phyloP scores from a whole-genome alignment of 2,797 vertebrate species.

The Sebastiscus albofasciatus region DNA sequence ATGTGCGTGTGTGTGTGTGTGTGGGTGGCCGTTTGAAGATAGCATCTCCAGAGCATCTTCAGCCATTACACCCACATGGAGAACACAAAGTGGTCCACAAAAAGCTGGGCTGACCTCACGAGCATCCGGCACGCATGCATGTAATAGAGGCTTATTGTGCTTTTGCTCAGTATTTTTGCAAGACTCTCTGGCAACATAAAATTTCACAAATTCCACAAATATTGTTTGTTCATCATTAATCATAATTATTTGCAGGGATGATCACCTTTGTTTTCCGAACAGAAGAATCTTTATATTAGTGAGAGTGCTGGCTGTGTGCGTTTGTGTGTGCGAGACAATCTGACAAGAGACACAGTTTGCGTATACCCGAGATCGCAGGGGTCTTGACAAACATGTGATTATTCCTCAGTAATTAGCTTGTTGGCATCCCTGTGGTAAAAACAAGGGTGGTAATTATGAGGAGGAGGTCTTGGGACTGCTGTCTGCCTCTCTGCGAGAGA shows the following conservation, averaged over 20 bases:
- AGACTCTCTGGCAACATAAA: background rate
- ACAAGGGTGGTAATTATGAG: slow-evolving; percentile 80
- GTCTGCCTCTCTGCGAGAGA: slow-evolving; percentile 66
- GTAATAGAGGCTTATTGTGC: slow-evolving; percentile 15
- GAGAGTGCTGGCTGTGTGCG: slow-evolving; percentile 6
- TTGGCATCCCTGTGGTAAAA: slow-evolving; percentile 74
- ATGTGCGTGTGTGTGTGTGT: slow-evolving; percentile 4
- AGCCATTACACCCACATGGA: slow-evolving; percentile 45
- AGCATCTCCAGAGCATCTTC: slow-evolving; percentile 45
- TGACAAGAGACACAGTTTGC: slow-evolving; percentile 71
- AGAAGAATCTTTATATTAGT: slow-evolving; percentile 9
- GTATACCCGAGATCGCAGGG: slow-evolving; percentile 65
- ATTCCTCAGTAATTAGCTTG: slow-evolving; percentile 82
- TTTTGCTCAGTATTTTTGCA: background rate
- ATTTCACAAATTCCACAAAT: background rate
- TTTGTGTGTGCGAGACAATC: slow-evolving; percentile 37
- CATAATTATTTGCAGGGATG: slow-evolving; percentile 12
- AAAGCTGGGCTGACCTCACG: slow-evolving; percentile 37
- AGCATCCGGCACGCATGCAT: background rate
- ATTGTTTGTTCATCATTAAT: background rate
- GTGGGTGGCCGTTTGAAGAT: slow-evolving; percentile 28
- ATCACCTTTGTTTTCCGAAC: slow-evolving; percentile 7
- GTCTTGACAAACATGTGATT: slow-evolving; percentile 84
- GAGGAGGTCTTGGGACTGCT: slow-evolving; percentile 72
- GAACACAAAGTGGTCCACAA: slow-evolving; percentile 26